phyloP scores from a whole-genome alignment of 1,140 invertebrate species.

The Nilaparvata lugens region DNA sequence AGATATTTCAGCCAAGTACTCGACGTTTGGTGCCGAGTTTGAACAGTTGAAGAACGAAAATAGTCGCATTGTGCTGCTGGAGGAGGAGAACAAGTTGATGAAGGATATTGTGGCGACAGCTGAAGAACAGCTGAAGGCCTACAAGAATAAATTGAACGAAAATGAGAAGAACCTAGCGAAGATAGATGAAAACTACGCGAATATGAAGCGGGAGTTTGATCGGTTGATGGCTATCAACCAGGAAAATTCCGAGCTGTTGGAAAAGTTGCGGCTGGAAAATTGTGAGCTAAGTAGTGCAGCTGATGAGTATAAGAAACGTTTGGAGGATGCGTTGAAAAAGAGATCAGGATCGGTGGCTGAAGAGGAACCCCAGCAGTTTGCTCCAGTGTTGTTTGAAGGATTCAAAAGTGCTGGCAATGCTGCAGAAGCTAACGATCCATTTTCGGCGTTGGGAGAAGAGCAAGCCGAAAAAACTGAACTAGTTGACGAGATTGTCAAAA shows the following conservation, averaged over 20 bases:
- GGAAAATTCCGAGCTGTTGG: slow-evolving; percentile 11
- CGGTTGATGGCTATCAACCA: not conserved
- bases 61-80: slow-evolving; percentile 38
- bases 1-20: not conserved
- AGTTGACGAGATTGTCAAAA: too few relatives aligned
- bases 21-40: not conserved
- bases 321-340: not conserved
- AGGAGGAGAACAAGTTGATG: slow-evolving; percentile 37
- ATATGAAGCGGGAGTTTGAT: too few relatives aligned
- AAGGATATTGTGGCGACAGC: slow-evolving; percentile 17
- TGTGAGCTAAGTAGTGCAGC: slow-evolving; percentile 27
- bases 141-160: not conserved
- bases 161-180: not conserved
- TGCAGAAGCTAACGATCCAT: too few relatives aligned
- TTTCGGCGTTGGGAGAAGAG: too few relatives aligned
- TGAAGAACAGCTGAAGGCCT: not conserved
- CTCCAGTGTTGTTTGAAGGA: too few relatives aligned
- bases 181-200: not conserved
- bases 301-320: slow-evolving; percentile 21
- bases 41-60: slow-evolving; percentile 38
- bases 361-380: too few relatives aligned
- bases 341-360: too few relatives aligned
- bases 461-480: too few relatives aligned
- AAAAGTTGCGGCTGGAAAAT: slow-evolving; percentile 22
- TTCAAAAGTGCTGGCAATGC: too few relatives aligned